Conservation (phyloP, 2,797 vertebrate genomes). For the Gallinago nigripennis region DNA sequence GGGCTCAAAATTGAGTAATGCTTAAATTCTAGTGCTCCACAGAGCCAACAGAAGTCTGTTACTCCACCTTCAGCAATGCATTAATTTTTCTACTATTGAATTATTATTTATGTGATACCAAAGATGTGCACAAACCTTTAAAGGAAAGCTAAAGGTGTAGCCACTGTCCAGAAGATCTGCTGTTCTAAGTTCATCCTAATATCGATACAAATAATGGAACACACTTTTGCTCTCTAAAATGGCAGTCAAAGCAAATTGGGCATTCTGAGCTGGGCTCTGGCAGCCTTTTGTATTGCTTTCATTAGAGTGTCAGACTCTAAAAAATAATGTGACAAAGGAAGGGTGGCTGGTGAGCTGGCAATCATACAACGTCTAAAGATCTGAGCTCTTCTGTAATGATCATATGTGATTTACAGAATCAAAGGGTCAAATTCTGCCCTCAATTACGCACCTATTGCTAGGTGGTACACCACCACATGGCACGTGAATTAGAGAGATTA, state of each 20-base stretch:
- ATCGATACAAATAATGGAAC: constrained; percentile 39
- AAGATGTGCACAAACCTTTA: not conserved
- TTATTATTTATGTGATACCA: not conserved
- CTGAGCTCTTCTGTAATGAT: constrained; percentile 61
- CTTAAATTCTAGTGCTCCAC: not conserved
- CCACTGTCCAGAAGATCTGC: constrained; percentile 8
- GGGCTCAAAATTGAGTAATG: not conserved
- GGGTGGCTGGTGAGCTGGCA: constrained; percentile 63
- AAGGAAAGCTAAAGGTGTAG: not conserved
- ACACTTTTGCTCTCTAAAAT: constrained; percentile 56
- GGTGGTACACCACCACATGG: constrained; percentile 35
- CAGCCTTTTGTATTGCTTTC: constrained; percentile 70
- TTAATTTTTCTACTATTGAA: not conserved
- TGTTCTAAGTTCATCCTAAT: not conserved
- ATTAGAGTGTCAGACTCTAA: constrained; percentile 68
- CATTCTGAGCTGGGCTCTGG: constrained; percentile 66
- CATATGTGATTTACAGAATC: constrained; percentile 65
- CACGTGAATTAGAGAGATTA: constrained; percentile 53
- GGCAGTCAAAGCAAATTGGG: constrained; percentile 70
- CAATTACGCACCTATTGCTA: constrained; percentile 55
- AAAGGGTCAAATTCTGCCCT: constrained; percentile 70
- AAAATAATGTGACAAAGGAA: constrained; percentile 68
- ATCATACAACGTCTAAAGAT: constrained; percentile 53
- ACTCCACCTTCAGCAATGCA: not conserved
- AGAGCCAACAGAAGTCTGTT: not conserved